Evolutionary conservation across 2,888 invertebrate genomes (phyloP).

Genomic region (Sarcophaga carnaria): DNA sequence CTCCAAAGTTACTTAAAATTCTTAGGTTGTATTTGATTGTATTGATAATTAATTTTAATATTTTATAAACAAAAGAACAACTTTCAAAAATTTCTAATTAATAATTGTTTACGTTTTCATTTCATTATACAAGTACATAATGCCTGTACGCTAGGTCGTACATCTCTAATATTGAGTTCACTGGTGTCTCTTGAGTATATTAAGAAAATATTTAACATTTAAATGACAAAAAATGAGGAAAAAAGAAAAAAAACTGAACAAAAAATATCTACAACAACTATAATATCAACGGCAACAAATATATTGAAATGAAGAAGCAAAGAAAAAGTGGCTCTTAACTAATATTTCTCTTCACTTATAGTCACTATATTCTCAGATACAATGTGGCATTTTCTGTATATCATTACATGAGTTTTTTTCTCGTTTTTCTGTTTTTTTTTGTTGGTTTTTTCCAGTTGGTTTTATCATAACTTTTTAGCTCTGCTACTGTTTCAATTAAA

Average conservation of each 20-base stretch:
- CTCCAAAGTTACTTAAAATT: no score
- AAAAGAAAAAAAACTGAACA: background rate
- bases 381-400: slow-evolving; percentile 36
- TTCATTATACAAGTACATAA: no score
- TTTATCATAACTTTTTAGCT: background rate
- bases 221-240: background rate
- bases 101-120: no score
- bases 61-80: no score
- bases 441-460: background rate
- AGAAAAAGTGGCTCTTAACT: slow-evolving; percentile 22
- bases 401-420: background rate
- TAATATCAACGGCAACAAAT: background rate
- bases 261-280: slow-evolving; percentile 4
- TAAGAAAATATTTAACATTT: slow-evolving; percentile 59
- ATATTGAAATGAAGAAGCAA: background rate
- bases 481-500: slow-evolving; percentile 66
- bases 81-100: no score
- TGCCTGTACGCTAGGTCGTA: background rate
- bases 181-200: slow-evolving; percentile 33
- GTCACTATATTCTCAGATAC: slow-evolving; percentile 24
- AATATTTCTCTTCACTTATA: slow-evolving; percentile 39
- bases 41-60: no score
- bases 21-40: no score
- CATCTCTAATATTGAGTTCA: slow-evolving; percentile 23
- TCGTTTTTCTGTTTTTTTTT: slow-evolving; percentile 30